These are phyloP conservation scores for Etheostoma nigrum DNA, from an alignment of 2,797 vertebrate genomes.

Conservation along the genomic window DNA sequence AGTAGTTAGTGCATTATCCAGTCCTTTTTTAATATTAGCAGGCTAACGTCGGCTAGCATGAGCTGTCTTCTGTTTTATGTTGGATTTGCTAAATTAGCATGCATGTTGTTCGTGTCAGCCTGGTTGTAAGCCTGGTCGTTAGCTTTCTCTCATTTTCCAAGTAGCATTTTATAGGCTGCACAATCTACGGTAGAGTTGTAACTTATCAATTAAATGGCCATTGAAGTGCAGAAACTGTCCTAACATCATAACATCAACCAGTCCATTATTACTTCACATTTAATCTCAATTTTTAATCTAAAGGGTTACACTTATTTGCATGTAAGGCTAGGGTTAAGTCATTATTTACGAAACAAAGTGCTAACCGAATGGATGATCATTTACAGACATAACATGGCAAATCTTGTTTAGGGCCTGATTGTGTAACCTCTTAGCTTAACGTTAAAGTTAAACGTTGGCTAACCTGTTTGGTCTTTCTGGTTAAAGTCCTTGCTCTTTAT, in stretches of 20 bases:
- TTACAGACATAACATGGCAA: background rate
- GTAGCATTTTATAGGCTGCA: background rate
- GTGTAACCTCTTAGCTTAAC: background rate
- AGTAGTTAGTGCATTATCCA: background rate
- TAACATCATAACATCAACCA: background rate
- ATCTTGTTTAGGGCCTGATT: background rate
- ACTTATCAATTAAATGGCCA: too few relatives aligned
- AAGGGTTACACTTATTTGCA: slow-evolving; percentile 14
- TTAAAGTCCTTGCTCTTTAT: slow-evolving; percentile 14
- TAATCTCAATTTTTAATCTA: background rate
- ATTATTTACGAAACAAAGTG: slow-evolving; percentile 8
- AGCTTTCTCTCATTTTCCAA: background rate
- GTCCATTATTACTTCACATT: background rate
- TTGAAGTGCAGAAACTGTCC: background rate
- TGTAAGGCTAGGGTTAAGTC: background rate
- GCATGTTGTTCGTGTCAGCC: background rate
- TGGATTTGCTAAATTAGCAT: slow-evolving; percentile 23
- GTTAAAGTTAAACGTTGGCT: slow-evolving; percentile 9
- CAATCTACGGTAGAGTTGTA: background rate
- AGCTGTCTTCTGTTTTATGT: slow-evolving; percentile 3
- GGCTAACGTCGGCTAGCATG: background rate
- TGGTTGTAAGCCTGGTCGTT: background rate
- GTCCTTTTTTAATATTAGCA: background rate
- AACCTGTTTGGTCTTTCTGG: background rate
- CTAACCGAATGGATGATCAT: background rate